A percentile compares a stretch with the other conserved stretches of the same genome.
Evolutionary conservation across 35 echinoderm and acorn worm genomes (phyloP).

Genomic region (Nesometra sesokonis): DNA sequence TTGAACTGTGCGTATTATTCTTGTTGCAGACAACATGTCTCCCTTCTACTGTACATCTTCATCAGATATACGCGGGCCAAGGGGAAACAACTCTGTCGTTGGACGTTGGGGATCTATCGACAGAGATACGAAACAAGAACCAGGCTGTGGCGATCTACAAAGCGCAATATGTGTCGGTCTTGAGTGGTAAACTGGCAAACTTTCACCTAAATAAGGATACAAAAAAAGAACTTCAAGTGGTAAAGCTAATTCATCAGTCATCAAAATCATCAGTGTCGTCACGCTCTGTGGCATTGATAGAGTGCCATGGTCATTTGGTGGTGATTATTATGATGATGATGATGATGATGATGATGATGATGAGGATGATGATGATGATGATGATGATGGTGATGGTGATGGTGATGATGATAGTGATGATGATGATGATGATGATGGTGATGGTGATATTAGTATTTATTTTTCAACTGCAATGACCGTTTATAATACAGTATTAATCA

Average conservation of each 20-base stretch:
- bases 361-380: too few species aligned
- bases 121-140: not conserved
- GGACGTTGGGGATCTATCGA: conserved; percentile 1
- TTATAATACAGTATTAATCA: not conserved
- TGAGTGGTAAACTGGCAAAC: conserved; percentile 39
- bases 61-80: conserved; percentile 29
- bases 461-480: not conserved
- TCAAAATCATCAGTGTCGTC: too few species aligned
- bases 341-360: too few species aligned
- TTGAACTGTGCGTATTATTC: too few species aligned
- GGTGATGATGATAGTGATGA: conserved; percentile 5
- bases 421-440: conserved; percentile 2
- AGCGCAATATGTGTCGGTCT: conserved; percentile 44
- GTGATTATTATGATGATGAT: too few species aligned
- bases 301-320: too few species aligned
- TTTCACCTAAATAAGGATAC: conserved; percentile 58
- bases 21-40: not conserved
- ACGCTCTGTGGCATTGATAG: too few species aligned
- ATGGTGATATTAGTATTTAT: not conserved
- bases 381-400: conserved; percentile 18
- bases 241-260: too few species aligned
- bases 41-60: not conserved
- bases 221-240: conserved; percentile 73
- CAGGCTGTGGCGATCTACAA: conserved; percentile 45
- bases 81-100: conserved; percentile 10